Evolutionary conservation across 2,888 invertebrate species (phyloP).

Genomic region (Melinaea marsaeus): DNA sequence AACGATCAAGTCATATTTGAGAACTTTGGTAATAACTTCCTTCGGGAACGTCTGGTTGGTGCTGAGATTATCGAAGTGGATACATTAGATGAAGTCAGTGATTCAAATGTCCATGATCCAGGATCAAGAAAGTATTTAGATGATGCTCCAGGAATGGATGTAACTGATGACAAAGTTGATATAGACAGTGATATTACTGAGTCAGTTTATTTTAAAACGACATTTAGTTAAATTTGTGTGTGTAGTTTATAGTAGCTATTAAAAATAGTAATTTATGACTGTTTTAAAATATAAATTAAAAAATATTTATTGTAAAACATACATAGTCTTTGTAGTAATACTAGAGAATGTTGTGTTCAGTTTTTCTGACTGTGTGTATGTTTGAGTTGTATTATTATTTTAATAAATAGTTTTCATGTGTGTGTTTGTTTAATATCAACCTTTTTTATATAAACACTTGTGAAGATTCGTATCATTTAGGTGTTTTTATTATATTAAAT

Average conservation of each 20-base stretch:
- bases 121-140: slow-evolving; percentile 10
- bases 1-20: slow-evolving; percentile 63
- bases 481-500: too few relatives aligned
- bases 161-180: background rate
- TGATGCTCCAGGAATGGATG: background rate
- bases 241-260: background rate
- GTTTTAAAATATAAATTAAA: too few relatives aligned
- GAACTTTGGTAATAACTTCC: slow-evolving; percentile 57
- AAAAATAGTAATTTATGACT: background rate
- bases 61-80: slow-evolving; percentile 42
- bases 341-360: too few relatives aligned
- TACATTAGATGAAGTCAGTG: slow-evolving; percentile 9
- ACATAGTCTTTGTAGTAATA: too few relatives aligned
- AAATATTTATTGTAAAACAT: too few relatives aligned
- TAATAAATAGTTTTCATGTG: too few relatives aligned
- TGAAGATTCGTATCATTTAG: too few relatives aligned
- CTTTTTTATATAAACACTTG: too few relatives aligned
- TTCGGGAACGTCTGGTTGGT: slow-evolving; percentile 56
- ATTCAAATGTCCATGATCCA: slow-evolving; percentile 23
- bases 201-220: background rate
- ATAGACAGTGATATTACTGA: background rate
- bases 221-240: background rate
- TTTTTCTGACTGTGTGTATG: too few relatives aligned
- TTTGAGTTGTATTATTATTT: too few relatives aligned
- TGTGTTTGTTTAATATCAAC: too few relatives aligned